Evolutionary conservation across 2,888 invertebrate species (phyloP).

Genomic region (Latrodectus hesperus): DNA sequence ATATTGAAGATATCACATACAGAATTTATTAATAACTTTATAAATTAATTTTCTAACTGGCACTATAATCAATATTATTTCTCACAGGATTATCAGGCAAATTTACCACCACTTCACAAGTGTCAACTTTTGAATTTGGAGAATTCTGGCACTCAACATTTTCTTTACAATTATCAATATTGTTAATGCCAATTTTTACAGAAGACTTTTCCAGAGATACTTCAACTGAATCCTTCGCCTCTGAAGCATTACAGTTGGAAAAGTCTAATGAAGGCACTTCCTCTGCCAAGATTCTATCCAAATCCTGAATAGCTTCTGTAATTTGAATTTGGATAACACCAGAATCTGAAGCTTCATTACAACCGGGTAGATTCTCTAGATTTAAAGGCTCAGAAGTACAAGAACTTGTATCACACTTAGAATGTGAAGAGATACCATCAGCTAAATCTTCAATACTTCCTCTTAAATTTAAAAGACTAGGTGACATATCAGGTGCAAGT

Average conservation of each 20-base stretch:
- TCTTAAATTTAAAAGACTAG: slow-evolving; percentile 80
- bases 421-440: background rate
- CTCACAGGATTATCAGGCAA: too few species aligned
- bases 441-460: slow-evolving; percentile 81
- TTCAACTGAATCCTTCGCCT: slow-evolving; percentile 6
- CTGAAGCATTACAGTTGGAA: slow-evolving; percentile 53
- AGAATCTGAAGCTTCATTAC: slow-evolving; percentile 29
- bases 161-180: too few species aligned
- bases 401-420: background rate
- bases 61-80: too few species aligned
- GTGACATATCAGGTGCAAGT: slow-evolving; percentile 72
- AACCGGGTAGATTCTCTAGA: slow-evolving; percentile 23
- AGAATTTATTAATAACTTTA: too few species aligned
- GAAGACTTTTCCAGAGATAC: too few species aligned
- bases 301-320: slow-evolving; percentile 58
- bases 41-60: too few species aligned
- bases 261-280: slow-evolving; percentile 51
- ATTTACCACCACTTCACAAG: too few species aligned
- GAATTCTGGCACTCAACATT: too few species aligned
- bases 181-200: too few species aligned
- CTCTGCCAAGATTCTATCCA: slow-evolving; percentile 61
- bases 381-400: slow-evolving; percentile 35
- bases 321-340: slow-evolving; percentile 41
- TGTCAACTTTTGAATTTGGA: too few species aligned
- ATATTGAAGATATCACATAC: too few species aligned